Conservation (phyloP, 2,888 invertebrate species). For the Polyommatus iphigenia region DNA sequence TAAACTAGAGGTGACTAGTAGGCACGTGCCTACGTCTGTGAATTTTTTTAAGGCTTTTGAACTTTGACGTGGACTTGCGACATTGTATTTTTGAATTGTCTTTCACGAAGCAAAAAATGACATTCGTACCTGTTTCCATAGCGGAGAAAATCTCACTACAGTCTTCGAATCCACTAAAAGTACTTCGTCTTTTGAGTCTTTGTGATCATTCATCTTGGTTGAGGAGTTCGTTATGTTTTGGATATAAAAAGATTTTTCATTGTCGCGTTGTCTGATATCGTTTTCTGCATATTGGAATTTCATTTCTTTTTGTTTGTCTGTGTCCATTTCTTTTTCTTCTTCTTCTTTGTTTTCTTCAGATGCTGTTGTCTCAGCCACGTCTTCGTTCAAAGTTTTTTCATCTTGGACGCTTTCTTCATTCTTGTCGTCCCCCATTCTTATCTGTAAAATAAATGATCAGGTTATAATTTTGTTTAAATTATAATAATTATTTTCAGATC, state of each 20-base stretch:
- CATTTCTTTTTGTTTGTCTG: slow-evolving; percentile 40
- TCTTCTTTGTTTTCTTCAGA: slow-evolving; percentile 36
- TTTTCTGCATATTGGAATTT: slow-evolving; percentile 39
- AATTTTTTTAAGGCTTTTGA: not conserved
- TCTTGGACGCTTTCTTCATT: slow-evolving; percentile 40
- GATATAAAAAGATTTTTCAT: slow-evolving; percentile 54
- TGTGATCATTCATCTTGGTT: slow-evolving; percentile 48
- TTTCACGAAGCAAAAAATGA: slow-evolving; percentile 10
- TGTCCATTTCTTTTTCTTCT: slow-evolving; percentile 30
- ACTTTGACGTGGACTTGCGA: not conserved
- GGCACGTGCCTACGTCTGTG: not conserved
- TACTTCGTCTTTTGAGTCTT: slow-evolving; percentile 53
- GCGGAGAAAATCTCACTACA: slow-evolving; percentile 66
- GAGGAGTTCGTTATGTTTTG: slow-evolving; percentile 59
- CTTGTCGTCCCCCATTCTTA: slow-evolving; percentile 45
- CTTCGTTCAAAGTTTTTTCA: slow-evolving; percentile 38
- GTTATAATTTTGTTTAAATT: not conserved
- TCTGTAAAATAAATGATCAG: slow-evolving; percentile 40
- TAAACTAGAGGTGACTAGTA: not conserved
- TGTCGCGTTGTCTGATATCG: slow-evolving; percentile 40
- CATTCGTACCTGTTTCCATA: slow-evolving; percentile 68
- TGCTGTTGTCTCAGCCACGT: slow-evolving; percentile 35
- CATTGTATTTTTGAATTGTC: not conserved
- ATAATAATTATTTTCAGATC: not conserved
- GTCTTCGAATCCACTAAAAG: slow-evolving; percentile 61